Conservation (phyloP, 2,113 vertebrate species). For the Blennius ocellaris region DNA sequence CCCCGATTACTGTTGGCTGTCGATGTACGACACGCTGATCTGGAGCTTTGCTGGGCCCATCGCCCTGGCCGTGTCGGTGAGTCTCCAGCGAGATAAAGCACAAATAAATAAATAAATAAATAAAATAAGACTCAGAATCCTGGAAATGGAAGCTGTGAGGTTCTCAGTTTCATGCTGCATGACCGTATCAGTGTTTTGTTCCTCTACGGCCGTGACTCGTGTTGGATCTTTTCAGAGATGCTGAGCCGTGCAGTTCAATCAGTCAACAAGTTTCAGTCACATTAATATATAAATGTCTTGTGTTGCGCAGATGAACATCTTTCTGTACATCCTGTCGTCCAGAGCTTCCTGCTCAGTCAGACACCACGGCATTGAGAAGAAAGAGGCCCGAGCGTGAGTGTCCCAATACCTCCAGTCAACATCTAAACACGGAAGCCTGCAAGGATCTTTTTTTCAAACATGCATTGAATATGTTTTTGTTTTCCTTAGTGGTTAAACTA, state of each 20-base stretch:
- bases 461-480: too few species aligned
- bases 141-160: neutral
- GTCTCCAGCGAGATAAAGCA: constrained; percentile 43
- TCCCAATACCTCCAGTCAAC: neutral
- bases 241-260: neutral
- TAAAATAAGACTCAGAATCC: neutral
- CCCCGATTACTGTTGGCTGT: constrained; percentile 96
- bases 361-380: constrained; percentile 91
- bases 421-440: too few species aligned
- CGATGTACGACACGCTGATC: constrained; percentile 92
- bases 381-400: constrained; percentile 88
- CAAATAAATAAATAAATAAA: too few species aligned
- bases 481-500: too few species aligned
- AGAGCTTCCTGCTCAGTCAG: constrained; percentile 85
- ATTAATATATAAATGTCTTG: neutral
- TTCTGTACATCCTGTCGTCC: constrained; percentile 89
- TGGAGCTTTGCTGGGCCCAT: constrained; percentile 95
- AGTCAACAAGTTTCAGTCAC: neutral
- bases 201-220: neutral
- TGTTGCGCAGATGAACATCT: constrained; percentile 87
- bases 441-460: too few species aligned
- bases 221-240: neutral
- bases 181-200: neutral
- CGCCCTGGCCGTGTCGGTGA: constrained; percentile 87
- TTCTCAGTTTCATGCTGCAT: neutral